Base-by-base conservation (phyloP, 2,797 vertebrate genomes). In the Lerista edwardsae region DNA sequence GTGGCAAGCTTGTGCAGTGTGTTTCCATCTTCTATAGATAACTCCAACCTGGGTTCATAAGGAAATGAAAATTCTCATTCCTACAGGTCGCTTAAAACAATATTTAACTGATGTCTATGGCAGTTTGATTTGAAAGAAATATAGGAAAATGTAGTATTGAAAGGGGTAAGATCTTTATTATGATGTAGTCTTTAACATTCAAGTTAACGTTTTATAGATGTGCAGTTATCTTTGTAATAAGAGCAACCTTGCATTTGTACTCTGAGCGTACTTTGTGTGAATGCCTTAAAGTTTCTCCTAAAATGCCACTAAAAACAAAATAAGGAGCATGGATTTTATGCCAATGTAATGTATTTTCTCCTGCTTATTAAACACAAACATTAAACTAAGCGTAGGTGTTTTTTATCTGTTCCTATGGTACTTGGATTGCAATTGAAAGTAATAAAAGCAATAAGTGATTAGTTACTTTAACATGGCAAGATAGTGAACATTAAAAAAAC, bases 51-150 rank as follows among this genome's bases (percentile, higher is more conserved):
- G 89, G 90, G 88, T 65, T 75, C 89, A 81, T 82, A 86, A 87
- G 82, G 88, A 93, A 89, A 91, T 83, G 87, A 87, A 93, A 91
- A 93, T 84, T 64, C 21, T 62, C 2, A 74, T 87, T 72, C 73
- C 86, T 90, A 39, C 80, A 79, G 59, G 62, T 88, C 36, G 69
- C 41, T 86, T 93, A 87, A 84, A 87, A 72, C 79, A 47, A 12
- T 0, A 2, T 62, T 41, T 51, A 78, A 67, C 27, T 34, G 78
- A 80, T 76, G 47, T 83, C 65, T 89, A 23, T 87, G 79, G 34
- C 2, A 81, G 80, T 69, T 89, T 88, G 47, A 27, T 85, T 93
- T 84, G 86, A 85, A 91, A 83, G 78, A 90, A 88, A 80, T 51
- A 29, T 36, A 74, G 17, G 68, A 69, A 71, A 62, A 72, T 2